Conservation (phyloP, 2,113 vertebrate genomes). For the Hyperoodon ampullatus region DNA sequence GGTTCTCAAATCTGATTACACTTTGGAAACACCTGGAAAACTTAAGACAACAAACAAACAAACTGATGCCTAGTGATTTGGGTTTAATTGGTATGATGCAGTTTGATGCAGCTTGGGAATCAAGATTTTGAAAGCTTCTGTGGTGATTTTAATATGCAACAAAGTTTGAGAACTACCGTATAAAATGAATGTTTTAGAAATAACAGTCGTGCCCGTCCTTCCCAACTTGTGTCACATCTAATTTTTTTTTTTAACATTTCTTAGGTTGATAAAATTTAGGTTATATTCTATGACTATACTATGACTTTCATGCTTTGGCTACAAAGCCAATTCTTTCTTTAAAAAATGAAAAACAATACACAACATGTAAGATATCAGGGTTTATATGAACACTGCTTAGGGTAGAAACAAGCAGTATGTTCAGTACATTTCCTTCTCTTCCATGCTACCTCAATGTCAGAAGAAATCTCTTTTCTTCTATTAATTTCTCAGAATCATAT, state of each 20-base stretch:
- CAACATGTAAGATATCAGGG: neutral
- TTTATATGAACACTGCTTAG: neutral
- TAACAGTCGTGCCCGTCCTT: neutral
- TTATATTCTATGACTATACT: neutral
- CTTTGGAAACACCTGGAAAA: neutral
- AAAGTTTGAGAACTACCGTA: neutral
- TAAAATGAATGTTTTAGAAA: neutral
- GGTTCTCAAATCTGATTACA: neutral
- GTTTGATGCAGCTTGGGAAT: neutral
- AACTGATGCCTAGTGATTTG: neutral
- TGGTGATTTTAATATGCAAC: neutral
- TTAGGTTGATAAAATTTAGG: neutral
- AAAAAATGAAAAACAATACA: neutral
- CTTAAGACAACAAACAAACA: neutral
- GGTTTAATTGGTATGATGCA: neutral
- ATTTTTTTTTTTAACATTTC: neutral
- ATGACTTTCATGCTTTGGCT: neutral
- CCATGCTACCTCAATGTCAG: neutral
- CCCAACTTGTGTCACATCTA: neutral
- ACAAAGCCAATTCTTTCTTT: neutral
- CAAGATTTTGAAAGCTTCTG: neutral
- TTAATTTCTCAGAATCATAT: slow-evolving; percentile 10
- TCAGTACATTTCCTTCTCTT: neutral
- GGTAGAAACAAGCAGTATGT: neutral
- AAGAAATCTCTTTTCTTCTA: neutral